Conservation (phyloP, 2,113 vertebrate genomes). For the Cochlearius cochlearius region DNA sequence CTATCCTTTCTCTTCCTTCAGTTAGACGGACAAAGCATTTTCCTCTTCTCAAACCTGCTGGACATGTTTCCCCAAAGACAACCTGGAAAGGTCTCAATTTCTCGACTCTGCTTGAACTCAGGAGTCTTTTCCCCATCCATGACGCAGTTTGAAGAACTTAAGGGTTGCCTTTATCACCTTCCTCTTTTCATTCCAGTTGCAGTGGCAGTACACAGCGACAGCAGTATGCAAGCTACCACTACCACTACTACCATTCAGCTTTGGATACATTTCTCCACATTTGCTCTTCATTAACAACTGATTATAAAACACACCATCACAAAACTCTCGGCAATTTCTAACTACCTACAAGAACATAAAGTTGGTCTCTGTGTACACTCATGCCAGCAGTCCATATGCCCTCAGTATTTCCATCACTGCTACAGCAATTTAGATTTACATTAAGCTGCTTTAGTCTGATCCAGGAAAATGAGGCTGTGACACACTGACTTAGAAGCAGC, state of each 20-base stretch:
- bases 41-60: not conserved
- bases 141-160: not conserved
- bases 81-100: not conserved
- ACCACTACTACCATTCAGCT: no score
- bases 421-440: not conserved
- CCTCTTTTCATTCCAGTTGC: not conserved
- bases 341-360: not conserved
- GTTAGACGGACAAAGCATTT: not conserved
- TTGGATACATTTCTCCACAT: not conserved
- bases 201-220: not conserved
- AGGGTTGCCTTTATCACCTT: not conserved
- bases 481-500: not conserved
- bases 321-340: not conserved
- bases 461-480: not conserved
- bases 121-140: not conserved
- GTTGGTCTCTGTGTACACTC: not conserved
- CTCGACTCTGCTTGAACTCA: not conserved
- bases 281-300: not conserved
- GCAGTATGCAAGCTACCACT: not conserved
- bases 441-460: not conserved
- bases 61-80: not conserved
- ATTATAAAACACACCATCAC: not conserved
- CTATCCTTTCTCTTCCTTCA: not conserved
- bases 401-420: not conserved
- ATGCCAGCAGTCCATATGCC: not conserved